A percentile compares a stretch with the other conserved stretches of the same genome.
phyloP scores from a whole-genome alignment of 2,113 vertebrate genomes.

The Nycticebus coucang region DNA sequence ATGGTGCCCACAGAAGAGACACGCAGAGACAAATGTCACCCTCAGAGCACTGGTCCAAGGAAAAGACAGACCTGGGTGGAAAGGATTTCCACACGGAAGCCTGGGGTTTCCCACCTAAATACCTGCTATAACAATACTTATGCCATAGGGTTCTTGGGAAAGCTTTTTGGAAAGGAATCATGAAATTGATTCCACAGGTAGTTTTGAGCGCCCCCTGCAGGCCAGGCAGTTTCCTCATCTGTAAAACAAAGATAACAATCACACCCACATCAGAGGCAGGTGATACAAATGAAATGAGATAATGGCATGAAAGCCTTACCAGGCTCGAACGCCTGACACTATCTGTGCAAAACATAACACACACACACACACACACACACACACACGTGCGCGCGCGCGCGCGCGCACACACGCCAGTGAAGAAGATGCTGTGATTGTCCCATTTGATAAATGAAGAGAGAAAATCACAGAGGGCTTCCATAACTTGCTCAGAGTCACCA shows the following conservation, averaged over 20 bases:
- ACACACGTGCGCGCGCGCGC: too few relatives aligned
- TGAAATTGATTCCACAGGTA: neutral
- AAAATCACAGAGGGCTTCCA: neutral
- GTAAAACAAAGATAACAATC: neutral
- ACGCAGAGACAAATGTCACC: neutral
- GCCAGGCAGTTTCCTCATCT: neutral
- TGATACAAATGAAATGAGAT: neutral
- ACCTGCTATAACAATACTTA: neutral
- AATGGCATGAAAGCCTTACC: neutral
- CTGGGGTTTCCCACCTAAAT: neutral
- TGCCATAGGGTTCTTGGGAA: neutral
- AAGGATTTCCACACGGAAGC: neutral
- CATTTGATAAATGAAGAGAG: neutral
- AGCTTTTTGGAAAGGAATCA: neutral
- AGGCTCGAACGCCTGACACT: neutral
- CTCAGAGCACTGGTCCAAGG: neutral
- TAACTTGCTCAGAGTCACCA: neutral
- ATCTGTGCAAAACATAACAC: neutral
- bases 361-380: neutral
- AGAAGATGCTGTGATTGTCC: neutral
- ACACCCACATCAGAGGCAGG: too few relatives aligned
- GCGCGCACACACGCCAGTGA: rapidly evolving
- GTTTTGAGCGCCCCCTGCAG: too few relatives aligned
- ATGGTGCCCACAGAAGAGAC: neutral
- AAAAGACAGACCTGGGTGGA: neutral